Conservation (phyloP, 2,113 vertebrate species). For the Procavia capensis region DNA sequence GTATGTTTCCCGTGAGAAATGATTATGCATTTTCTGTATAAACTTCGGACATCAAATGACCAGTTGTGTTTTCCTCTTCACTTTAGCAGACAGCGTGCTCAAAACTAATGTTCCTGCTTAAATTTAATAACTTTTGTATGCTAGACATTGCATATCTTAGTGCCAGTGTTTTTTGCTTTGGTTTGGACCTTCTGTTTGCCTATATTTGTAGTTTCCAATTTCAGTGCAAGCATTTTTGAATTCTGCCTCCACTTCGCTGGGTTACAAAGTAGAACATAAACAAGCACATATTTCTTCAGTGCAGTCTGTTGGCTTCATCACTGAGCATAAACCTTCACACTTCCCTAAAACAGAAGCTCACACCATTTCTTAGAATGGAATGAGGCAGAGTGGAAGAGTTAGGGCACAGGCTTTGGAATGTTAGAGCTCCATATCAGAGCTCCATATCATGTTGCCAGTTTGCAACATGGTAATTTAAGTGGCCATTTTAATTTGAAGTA, state of each 20-base stretch:
- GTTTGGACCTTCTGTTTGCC: neutral
- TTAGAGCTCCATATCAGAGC: neutral
- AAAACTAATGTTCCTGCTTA: conserved; percentile 20
- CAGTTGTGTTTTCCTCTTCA: conserved; percentile 18
- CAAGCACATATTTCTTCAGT: neutral
- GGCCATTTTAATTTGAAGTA: conserved; percentile 25
- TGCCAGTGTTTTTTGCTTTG: neutral
- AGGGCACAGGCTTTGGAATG: neutral
- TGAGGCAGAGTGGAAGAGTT: neutral
- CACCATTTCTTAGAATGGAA: neutral
- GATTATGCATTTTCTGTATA: neutral
- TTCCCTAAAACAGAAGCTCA: neutral
- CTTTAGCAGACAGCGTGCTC: neutral
- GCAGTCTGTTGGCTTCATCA: neutral
- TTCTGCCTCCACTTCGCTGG: neutral
- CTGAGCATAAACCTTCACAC: neutral
- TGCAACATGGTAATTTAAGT: neutral
- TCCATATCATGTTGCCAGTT: neutral
- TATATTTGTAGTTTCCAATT: neutral
- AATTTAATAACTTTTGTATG: neutral
- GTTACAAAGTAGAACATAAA: neutral
- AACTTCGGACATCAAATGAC: neutral
- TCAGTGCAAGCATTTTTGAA: conserved; percentile 4
- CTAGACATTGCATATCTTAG: neutral
- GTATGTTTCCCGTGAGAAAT: neutral